Base-by-base conservation (phyloP, 2,113 vertebrate genomes). In the Pampusana beccarii region DNA sequence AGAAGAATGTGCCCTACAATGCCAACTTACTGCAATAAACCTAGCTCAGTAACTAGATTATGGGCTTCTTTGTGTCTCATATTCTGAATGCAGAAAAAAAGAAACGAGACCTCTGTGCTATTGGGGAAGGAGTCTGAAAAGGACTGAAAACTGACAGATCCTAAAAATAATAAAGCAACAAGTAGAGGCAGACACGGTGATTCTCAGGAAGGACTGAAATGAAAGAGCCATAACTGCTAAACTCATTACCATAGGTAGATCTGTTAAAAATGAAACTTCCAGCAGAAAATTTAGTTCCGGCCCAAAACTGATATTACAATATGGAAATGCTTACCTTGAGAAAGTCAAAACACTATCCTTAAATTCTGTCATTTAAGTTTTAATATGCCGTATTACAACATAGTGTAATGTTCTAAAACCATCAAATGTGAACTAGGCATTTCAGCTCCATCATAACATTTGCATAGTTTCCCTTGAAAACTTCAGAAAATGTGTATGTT, bases 1-100 rank as follows among this genome's bases (percentile, higher is more conserved):
- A 90, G 95, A 97, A 97, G 96, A 96, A 97, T 95, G 95, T 95
- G 95, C 96, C 96, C 96, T 90, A 65, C 77, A 73, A 95, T 89
- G 92, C 78, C 95, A 96, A 86, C 88, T 94, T 88, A 87, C 29
- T 92, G 97, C 95, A 89, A 93, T 92, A 96, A 98, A 97, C 95
- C 92, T 60, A 53, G 92, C 92, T 95, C 88, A 86, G 85, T 72
- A 83, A 95, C 97, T 74, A 95, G 90, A 94, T 93, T 96, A 70
- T 86, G 92, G 88, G 89, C 91, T 95, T 81, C 96, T 29, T 94
- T 96, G 69, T 95, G 87, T 53, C 83, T 97, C 94, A 83, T 94
- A 51, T 86, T 77, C 86, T 92, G 97, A 95, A 96, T 92, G 42
- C 66, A 83, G 94, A 92, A 94, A 97, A 95, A 95, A 92, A 93